Evolutionary conservation across 1,140 invertebrate genomes (phyloP).

Genomic region (Episyrphus balteatus): DNA sequence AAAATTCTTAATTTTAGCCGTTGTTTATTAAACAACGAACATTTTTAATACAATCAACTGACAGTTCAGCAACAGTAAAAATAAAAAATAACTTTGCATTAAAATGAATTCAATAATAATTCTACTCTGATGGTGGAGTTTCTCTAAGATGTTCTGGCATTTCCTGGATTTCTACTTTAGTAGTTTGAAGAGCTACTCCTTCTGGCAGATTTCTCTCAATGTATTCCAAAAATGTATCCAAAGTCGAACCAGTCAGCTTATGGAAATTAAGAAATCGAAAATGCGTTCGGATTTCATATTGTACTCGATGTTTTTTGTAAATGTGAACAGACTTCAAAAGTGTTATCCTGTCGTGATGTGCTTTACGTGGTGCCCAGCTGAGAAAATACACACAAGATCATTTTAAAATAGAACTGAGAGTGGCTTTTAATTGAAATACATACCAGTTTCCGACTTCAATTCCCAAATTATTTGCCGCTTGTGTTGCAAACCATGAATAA

Average conservation of each 20-base stretch:
- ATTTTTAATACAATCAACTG: too few relatives aligned
- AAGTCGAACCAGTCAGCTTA: conserved; percentile 84
- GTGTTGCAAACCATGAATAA: conserved; percentile 73
- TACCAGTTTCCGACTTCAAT: conserved; percentile 66
- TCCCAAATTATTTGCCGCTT: conserved; percentile 66
- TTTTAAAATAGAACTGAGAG: too few relatives aligned
- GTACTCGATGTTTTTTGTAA: conserved; percentile 88
- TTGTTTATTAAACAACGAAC: too few relatives aligned
- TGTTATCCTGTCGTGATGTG: conserved; percentile 62
- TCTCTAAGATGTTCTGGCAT: conserved; percentile 43
- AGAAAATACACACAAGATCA: conserved; percentile 3
- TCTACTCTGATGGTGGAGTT: conserved; percentile 8
- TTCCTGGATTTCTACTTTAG: conserved; percentile 58
- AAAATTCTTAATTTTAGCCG: too few relatives aligned
- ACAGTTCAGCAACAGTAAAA: too few relatives aligned
- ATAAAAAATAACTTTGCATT: too few relatives aligned
- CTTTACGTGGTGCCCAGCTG: conserved; percentile 61
- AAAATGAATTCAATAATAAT: too few relatives aligned
- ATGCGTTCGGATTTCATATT: conserved; percentile 94
- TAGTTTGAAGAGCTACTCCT: conserved; percentile 90
- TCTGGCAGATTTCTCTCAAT: conserved; percentile 94
- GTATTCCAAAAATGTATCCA: conserved; percentile 93
- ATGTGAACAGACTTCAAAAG: conserved; percentile 81
- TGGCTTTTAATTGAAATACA: too few relatives aligned
- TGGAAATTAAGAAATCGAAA: conserved; percentile 74